Conservation (phyloP, 1,140 invertebrate genomes). For the Drosophila parvula region DNA sequence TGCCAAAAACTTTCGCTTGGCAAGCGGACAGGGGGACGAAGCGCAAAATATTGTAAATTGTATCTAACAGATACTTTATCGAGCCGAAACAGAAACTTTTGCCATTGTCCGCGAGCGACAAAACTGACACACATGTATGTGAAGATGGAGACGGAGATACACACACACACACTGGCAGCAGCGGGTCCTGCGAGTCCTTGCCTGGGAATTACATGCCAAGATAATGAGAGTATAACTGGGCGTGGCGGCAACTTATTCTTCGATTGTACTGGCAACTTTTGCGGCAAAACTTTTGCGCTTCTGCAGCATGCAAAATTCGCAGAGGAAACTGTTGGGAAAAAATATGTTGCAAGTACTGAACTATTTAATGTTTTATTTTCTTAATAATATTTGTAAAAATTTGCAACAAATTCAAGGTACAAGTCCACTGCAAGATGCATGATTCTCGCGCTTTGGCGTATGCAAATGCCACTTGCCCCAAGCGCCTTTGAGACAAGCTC, state of each 20-base stretch:
- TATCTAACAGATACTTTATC: conserved; percentile 81
- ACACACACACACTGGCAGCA: background rate
- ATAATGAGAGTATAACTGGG: conserved; percentile 63
- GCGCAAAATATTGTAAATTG: conserved; percentile 76
- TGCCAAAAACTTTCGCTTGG: conserved; percentile 67
- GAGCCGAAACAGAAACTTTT: conserved; percentile 78
- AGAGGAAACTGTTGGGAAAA: conserved; percentile 7
- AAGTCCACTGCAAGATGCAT: background rate
- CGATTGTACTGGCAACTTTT: conserved; percentile 42
- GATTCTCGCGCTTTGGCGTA: background rate
- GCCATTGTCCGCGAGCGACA: conserved; percentile 76
- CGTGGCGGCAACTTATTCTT: conserved; percentile 56
- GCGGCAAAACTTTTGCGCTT: conserved; percentile 34
- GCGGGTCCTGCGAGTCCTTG: conserved; percentile 17
- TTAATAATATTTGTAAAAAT: background rate
- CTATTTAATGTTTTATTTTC: background rate
- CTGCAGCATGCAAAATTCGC: conserved; percentile 29
- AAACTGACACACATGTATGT: conserved; percentile 54
- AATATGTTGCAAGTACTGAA: background rate
- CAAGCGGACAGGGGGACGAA: conserved; percentile 22
- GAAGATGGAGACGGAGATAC: conserved; percentile 8
- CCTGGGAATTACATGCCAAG: conserved; percentile 61
- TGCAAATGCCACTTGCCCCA: conserved; percentile 13
- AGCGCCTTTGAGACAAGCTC: conserved; percentile 57
- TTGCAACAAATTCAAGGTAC: background rate